Percentiles rank a stretch among this genome's conserved stretches.
Evolutionary conservation across 1,140 invertebrate species (phyloP).

Genomic region (Drosophila virilis): DNA sequence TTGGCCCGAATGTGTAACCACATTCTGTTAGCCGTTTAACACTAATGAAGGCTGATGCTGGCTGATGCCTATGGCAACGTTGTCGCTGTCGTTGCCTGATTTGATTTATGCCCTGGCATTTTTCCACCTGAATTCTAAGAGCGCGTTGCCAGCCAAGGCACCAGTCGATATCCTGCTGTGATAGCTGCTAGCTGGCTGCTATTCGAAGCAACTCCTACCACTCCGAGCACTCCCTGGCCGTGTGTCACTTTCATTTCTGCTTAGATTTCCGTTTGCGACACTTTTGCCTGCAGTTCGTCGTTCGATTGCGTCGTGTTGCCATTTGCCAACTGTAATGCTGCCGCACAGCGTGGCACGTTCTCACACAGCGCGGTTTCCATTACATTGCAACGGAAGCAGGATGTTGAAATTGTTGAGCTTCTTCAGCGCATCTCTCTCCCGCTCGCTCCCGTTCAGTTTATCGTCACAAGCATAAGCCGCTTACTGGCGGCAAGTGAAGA

Average conservation of each 20-base stretch:
- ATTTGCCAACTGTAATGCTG: conserved; percentile 57
- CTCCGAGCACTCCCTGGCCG: conserved; percentile 38
- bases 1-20: conserved; percentile 3
- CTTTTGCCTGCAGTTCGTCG: conserved; percentile 34
- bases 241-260: conserved; percentile 71
- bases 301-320: conserved; percentile 30
- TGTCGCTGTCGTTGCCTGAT: conserved; percentile 20
- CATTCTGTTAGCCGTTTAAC: conserved; percentile 47
- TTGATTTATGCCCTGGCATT: conserved; percentile 51
- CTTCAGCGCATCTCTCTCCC: conserved; percentile 10
- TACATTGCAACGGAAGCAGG: conserved; percentile 76
- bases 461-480: conserved; percentile 56
- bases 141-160: neutral
- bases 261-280: conserved; percentile 67
- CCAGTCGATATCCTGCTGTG: conserved; percentile 41
- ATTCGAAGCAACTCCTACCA: conserved; percentile 3
- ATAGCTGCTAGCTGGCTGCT: neutral
- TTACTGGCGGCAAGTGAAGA: conserved; percentile 34
- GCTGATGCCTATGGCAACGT: conserved; percentile 26
- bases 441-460: neutral
- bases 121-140: conserved; percentile 40
- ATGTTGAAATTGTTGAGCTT: conserved; percentile 77
- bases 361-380: conserved; percentile 59
- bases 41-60: conserved; percentile 46
- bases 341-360: conserved; percentile 57